Evolutionary conservation across 2,113 vertebrate species (phyloP).

Genomic region (Drymodes brunneopygia): DNA sequence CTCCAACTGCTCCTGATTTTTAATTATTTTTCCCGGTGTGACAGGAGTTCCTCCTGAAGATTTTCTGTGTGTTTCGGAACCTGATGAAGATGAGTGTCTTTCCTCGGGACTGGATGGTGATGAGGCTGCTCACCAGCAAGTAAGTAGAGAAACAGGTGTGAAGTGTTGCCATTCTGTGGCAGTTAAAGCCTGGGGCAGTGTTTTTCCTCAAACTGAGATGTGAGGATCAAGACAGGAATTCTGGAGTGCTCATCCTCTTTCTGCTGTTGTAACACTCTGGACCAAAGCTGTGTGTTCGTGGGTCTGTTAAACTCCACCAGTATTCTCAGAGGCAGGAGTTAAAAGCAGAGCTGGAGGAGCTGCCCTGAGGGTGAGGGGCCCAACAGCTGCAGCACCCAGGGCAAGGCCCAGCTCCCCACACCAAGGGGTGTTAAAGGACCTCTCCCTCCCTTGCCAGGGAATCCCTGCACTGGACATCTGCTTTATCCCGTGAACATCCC

Average conservation of each 20-base stretch:
- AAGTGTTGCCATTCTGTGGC: not conserved
- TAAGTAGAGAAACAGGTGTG: slow-evolving; percentile 63
- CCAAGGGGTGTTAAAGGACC: not conserved
- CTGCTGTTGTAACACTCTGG: not conserved
- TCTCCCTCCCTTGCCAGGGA: not conserved
- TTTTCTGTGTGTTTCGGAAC: slow-evolving; percentile 95
- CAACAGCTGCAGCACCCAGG: not conserved
- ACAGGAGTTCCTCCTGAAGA: slow-evolving; percentile 95
- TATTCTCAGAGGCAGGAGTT: not conserved
- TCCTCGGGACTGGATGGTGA: slow-evolving; percentile 96
- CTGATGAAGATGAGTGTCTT: slow-evolving; percentile 98
- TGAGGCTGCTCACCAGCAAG: slow-evolving; percentile 98
- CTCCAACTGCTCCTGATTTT: not conserved
- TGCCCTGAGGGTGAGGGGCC: not conserved
- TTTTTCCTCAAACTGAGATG: not conserved
- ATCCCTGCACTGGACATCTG: not conserved
- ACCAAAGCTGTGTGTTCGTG: not conserved
- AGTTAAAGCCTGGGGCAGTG: not conserved
- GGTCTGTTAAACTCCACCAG: not conserved
- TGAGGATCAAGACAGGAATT: not conserved
- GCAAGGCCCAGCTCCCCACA: not conserved
- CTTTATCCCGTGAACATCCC: not conserved
- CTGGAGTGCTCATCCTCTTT: not conserved
- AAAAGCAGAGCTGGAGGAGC: not conserved
- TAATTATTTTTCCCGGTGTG: not conserved